Conservation (phyloP, 2,888 invertebrate genomes). For the Deilephila elpenor region DNA sequence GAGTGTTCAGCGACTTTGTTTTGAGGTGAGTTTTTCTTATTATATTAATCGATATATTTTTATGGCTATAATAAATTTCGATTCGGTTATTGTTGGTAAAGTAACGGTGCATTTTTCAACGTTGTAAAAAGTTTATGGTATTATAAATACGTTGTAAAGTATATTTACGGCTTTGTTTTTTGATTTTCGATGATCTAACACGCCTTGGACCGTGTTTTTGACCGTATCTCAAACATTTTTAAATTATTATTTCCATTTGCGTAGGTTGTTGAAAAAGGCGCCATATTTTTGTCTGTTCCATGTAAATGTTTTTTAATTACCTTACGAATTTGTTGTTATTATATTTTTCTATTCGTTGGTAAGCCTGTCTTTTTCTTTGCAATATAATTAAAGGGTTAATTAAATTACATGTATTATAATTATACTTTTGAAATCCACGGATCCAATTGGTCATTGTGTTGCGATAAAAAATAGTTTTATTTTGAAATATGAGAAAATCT, state of each 20-base stretch:
- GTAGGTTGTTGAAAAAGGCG: conserved; percentile 3
- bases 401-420: no score
- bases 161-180: conserved; percentile 14
- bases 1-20: neutral
- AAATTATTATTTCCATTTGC: neutral
- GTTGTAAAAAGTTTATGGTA: neutral
- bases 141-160: neutral
- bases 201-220: neutral
- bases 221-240: conserved; percentile 4
- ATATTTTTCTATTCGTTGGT: neutral
- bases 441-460: no score
- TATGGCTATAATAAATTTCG: conserved; percentile 19
- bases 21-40: conserved; percentile 17
- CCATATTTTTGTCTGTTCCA: conserved; percentile 5
- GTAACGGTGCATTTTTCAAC: conserved; percentile 13
- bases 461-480: no score
- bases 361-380: neutral
- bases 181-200: conserved; percentile 5
- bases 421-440: no score
- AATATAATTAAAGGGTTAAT: no score
- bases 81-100: neutral
- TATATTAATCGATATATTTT: conserved; percentile 17
- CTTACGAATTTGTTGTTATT: neutral
- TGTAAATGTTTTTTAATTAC: neutral
- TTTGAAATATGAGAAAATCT: no score